phyloP scores from a whole-genome alignment of 1,140 invertebrate species.

The Drosophila obscura region DNA sequence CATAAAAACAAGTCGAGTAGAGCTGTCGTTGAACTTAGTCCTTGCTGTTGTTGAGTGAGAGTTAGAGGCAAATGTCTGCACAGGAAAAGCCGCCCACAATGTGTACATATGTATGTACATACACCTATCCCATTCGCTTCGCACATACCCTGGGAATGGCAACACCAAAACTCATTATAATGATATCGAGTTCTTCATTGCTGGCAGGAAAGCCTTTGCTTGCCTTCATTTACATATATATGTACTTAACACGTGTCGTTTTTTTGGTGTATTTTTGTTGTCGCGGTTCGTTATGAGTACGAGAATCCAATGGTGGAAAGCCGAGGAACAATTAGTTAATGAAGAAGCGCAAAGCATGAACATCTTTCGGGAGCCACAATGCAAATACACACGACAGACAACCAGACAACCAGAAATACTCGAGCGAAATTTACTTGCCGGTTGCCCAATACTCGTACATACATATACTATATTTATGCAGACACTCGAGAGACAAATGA shows the following conservation, averaged over 20 bases:
- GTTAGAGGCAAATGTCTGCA: no score
- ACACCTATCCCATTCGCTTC: no score
- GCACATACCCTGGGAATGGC: no score
- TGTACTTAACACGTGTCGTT: constrained; percentile 71
- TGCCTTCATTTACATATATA: constrained; percentile 67
- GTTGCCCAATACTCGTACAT: constrained; percentile 12
- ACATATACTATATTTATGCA: constrained; percentile 21
- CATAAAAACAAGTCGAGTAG: no score
- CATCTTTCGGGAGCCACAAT: constrained; percentile 30
- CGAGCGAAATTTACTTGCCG: no score
- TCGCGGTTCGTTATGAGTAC: constrained; percentile 1
- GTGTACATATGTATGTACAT: no score
- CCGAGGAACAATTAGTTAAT: constrained; percentile 67
- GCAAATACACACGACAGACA: constrained; percentile 20
- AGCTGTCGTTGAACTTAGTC: no score
- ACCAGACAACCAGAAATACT: no score
- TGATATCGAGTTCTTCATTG: constrained; percentile 62
- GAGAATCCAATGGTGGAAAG: constrained; percentile 20
- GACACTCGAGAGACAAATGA: constrained; percentile 22
- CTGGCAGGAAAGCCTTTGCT: not conserved
- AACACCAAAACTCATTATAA: constrained; percentile 49
- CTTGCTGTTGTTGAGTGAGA: no score
- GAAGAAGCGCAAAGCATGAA: constrained; percentile 55
- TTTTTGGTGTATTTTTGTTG: constrained; percentile 5
- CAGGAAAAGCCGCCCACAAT: no score